Evolutionary conservation across 2,888 invertebrate genomes (phyloP).

Genomic region (Diaprepes abbreviatus): DNA sequence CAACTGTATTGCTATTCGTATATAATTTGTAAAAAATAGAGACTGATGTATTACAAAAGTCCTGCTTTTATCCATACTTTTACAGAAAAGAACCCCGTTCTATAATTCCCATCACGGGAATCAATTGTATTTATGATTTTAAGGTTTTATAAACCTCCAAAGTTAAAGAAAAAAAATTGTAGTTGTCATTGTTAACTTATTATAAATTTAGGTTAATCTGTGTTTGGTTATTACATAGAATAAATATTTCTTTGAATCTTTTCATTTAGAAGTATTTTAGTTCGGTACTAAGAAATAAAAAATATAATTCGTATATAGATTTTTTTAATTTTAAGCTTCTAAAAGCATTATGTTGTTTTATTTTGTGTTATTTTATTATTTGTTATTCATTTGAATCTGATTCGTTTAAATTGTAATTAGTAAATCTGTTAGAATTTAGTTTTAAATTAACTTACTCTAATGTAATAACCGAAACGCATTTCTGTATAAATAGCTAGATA

Average conservation of each 20-base stretch:
- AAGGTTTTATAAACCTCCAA: conserved; percentile 32
- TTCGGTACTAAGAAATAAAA: no score
- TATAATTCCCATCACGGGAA: neutral
- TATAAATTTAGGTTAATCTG: conserved; percentile 20
- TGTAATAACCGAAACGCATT: conserved; percentile 17
- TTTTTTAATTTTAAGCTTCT: no score
- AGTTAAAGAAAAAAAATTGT: conserved; percentile 10
- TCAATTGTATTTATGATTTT: conserved; percentile 23
- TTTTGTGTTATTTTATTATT: neutral
- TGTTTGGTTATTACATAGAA: conserved; percentile 18
- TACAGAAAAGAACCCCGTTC: conserved; percentile 3
- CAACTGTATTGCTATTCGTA: no score
- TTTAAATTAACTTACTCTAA: neutral
- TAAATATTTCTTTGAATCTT: neutral
- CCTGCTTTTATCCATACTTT: no score
- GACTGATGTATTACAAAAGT: no score
- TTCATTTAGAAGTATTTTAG: no score
- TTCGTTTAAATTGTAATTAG: no score
- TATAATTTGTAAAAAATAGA: no score
- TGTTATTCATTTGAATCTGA: neutral
- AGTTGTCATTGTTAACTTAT: conserved; percentile 33
- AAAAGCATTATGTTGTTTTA: neutral
- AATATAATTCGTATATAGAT: no score
- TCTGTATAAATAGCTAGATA: conserved; percentile 15
- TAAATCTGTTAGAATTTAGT: neutral